Base-by-base conservation (phyloP, 2,113 vertebrate species). In the Stictonetta naevosa region DNA sequence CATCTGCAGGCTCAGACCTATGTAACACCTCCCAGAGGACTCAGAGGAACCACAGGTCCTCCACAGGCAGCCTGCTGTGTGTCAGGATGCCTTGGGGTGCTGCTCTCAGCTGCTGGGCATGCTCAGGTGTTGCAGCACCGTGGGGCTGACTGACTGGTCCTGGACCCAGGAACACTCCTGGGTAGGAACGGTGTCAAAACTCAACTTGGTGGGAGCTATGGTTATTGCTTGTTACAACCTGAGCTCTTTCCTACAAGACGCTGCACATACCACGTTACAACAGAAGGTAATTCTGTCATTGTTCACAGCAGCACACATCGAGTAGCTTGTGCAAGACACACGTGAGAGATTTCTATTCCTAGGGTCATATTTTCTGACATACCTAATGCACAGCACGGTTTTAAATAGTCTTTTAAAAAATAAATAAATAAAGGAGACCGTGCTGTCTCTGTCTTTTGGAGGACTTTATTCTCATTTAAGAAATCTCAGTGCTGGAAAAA, bases 51-150 rank as follows among this genome's bases (percentile, higher is more conserved):
- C 0, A 2, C 28, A n/a, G 42, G 14, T 84, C 42, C 56, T n/a
- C 60, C 26, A 23, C 3, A 7, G 56, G n/a, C 29, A 20, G 62
- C 63, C 68, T 42, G 56, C 56, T 2, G 1, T 2, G 0, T 21
- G 5, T 8, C 48, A 20, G 0, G 3, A 52, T 48, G 56, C 67
- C 56, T 53, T 48, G 68, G 68, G 58, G 22, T 58, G 80, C 44
- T 3, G 8, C 18, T 60, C 50, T 76, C 48, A 48, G n/a, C 80
- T 71, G n/a, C 68, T 11, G 26, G 55, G 36, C 59, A 53, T 0
- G 0, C 36, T 59, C 8, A 23, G 0, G 2, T 31, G 33, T n/a
- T 38, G 13, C 10, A 2, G 46, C 46, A 23, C 19, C 71, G 10
- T 28, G 42, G n/a, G 44, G 9, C 50, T 64, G 21, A 11, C 59